Base-by-base conservation (phyloP, 2,797 vertebrate species). In the Nannoperca australis region DNA sequence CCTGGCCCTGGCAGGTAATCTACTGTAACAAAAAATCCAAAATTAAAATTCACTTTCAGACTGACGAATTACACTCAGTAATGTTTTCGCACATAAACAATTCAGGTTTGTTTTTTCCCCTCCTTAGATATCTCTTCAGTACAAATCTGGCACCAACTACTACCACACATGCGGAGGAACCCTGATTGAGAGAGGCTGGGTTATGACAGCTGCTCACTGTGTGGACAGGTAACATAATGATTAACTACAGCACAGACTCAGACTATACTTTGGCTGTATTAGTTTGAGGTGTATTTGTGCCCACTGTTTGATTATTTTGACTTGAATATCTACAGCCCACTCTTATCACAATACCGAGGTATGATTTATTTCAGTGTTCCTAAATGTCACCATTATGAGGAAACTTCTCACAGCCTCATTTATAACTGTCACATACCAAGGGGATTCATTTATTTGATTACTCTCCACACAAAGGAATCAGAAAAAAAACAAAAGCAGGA, bases 181-280 rank as follows among this genome's bases (percentile, higher is more conserved):
- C 73, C 94, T 97, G 88, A 88, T 97, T 81, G 76, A 0, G 36
- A 83, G 1, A 32, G 91, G 94, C 81, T 97, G 97, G 95, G 97
- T 97, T 50, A 85, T 97, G 96, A 98, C 96, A 0, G 97, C 97
- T 1, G 97, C 97, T 89, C 97, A 97, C 85, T 98, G 97, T 44
- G 96, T 97, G 44, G 96, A 95, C 86, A 88, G 73, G 97, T 97
- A 85, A 61, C 40, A 47, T 56, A 58, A 68, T 54, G 58, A 78
- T 72, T 67, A 54, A 70, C 65, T 38, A 22, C 3, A 51, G 49
- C 32, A 38, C 8, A 42, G 4, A 68, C 54, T 68, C 15, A 7
- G 10, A 27, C 24, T 51, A 18, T 63, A 63, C 17, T 24, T 36
- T 24, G 58, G 70, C 47, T 56, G 18, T 32, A 1, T 32, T 13